A percentile compares a stretch with the other conserved stretches of the same genome.
Conservation (phyloP, 1,140 invertebrate species). For the Vollenhovia emeryi region DNA sequence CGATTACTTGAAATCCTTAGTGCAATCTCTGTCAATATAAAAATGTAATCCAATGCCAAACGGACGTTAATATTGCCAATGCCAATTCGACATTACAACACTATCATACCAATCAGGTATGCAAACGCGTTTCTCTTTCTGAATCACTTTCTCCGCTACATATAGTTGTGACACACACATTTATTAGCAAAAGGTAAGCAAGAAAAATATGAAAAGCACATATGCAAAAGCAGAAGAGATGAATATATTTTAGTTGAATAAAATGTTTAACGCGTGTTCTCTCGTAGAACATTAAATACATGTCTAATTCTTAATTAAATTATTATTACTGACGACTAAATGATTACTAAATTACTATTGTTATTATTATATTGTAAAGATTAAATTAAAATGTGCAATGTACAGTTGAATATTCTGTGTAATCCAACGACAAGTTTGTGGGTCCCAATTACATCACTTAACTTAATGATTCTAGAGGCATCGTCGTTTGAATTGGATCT, state of each 20-base stretch:
- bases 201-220: no score
- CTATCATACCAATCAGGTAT: constrained; percentile 48
- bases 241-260: neutral
- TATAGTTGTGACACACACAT: neutral
- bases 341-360: neutral
- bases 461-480: neutral
- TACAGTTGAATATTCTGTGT: neutral
- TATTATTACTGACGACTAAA: neutral
- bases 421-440: neutral
- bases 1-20: neutral
- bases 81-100: constrained; percentile 63
- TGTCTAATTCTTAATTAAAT: neutral
- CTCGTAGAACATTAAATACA: neutral
- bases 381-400: neutral
- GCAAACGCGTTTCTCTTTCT: constrained; percentile 78
- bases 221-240: neutral
- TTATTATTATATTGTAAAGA: neutral
- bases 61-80: neutral
- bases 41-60: neutral
- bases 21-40: neutral
- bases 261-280: neutral
- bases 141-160: constrained; percentile 76
- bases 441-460: neutral
- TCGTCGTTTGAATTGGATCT: neutral
- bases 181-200: neutral